Percentiles rank a stretch among this genome's conserved stretches.
Conservation (phyloP, 92 coral and sea anemone genomes). For the Palythoa grandis region DNA sequence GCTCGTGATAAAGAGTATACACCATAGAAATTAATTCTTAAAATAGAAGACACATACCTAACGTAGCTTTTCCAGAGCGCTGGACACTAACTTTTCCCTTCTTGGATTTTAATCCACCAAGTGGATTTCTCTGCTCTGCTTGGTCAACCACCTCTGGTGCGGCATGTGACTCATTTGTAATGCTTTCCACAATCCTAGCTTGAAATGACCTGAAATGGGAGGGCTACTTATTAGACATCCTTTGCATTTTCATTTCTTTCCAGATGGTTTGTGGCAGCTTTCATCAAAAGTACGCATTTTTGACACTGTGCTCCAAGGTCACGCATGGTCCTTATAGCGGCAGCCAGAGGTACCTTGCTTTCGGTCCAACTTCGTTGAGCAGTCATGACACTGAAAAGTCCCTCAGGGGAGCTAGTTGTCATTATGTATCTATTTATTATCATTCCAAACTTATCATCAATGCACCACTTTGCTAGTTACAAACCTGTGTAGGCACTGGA, state of each 20-base stretch:
- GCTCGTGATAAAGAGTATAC: no score
- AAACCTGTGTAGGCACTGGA: conserved; percentile 81
- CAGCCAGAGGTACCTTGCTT: no score
- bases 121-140: conserved; percentile 67
- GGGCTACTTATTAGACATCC: background rate
- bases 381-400: no score
- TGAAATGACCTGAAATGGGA: conserved; percentile 79
- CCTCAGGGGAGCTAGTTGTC: no score
- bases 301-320: no score
- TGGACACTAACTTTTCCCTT: conserved; percentile 79
- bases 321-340: no score
- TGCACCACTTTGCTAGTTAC: background rate
- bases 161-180: conserved; percentile 44
- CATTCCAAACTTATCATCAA: background rate
- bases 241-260: no score
- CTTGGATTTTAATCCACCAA: conserved; percentile 83
- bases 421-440: no score
- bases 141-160: conserved; percentile 26
- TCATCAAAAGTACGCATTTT: no score
- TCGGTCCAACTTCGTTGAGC: no score
- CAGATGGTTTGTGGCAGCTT: no score
- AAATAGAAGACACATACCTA: conserved; percentile 51
- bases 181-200: conserved; percentile 71
- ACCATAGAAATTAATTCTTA: background rate
- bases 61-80: conserved; percentile 72